Evolutionary conservation across 2,797 vertebrate species (phyloP).

Genomic region (Pangasius djambal): DNA sequence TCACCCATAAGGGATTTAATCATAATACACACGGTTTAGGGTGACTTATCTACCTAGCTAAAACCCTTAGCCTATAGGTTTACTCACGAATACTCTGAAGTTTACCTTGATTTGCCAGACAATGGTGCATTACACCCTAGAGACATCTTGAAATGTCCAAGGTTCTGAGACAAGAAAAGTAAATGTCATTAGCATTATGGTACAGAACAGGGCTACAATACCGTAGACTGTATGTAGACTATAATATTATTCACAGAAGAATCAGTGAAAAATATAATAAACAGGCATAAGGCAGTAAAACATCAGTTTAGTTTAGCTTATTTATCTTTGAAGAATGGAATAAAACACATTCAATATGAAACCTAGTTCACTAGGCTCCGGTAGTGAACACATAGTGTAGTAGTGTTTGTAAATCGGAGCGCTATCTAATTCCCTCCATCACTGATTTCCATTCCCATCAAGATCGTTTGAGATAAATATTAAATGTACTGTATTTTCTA

Average conservation of each 20-base stretch:
- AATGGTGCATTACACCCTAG: conserved; percentile 68
- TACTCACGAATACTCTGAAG: background rate
- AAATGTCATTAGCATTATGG: background rate
- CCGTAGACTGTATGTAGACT: too few species aligned
- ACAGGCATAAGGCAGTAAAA: background rate
- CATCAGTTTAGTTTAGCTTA: background rate
- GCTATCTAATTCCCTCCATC: background rate
- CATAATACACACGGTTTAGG: background rate
- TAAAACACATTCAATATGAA: background rate
- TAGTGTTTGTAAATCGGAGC: background rate
- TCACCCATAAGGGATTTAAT: background rate
- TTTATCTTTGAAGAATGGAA: background rate
- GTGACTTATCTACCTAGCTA: background rate
- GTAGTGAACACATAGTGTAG: background rate
- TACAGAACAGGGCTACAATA: background rate
- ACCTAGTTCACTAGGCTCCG: background rate
- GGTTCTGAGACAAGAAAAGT: conserved; percentile 56
- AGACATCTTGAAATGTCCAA: conserved; percentile 46
- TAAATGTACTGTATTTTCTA: background rate
- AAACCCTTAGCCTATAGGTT: background rate
- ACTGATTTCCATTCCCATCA: background rate
- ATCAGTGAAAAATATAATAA: background rate
- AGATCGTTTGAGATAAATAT: background rate
- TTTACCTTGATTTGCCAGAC: conserved; percentile 59
- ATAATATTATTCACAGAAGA: background rate